phyloP scores from a whole-genome alignment of 2,888 invertebrate genomes.

The Heliothis peltigera region DNA sequence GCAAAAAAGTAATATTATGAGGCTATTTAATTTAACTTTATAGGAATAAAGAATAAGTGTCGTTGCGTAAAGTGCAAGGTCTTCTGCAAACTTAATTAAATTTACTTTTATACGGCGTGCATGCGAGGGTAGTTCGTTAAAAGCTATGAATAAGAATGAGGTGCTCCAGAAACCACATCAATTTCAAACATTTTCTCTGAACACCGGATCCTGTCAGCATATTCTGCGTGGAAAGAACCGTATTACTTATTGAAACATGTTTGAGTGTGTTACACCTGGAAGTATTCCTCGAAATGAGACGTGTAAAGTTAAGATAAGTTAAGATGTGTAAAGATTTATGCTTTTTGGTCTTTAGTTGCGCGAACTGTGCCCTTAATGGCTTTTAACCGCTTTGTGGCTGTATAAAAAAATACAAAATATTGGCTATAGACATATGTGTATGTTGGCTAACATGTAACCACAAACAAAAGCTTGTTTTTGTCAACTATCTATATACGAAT shows the following conservation, averaged over 20 bases:
- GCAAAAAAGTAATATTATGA: not conserved
- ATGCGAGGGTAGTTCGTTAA: constrained; percentile 25
- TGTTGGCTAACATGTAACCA: no score
- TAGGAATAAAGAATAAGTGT: constrained; percentile 1
- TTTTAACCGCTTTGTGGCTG: no score
- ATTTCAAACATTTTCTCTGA: constrained; percentile 30
- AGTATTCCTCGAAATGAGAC: constrained; percentile 12
- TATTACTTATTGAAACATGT: constrained; percentile 27
- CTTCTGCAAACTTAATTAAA: constrained; percentile 36
- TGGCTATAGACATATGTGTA: no score
- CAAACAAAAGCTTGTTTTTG: no score
- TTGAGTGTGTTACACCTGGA: constrained; percentile 1
- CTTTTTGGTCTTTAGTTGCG: not conserved
- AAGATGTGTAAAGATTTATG: not conserved
- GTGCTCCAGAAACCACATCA: constrained; percentile 25
- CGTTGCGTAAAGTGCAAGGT: constrained; percentile 22
- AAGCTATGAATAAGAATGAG: constrained; percentile 49
- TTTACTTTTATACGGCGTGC: constrained; percentile 33
- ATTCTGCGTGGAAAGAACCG: not conserved
- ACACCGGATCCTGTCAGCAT: constrained; percentile 17
- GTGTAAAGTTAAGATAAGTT: no score
- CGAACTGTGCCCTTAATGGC: no score
- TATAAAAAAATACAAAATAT: no score
- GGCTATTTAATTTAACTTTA: not conserved
- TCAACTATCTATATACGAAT: not conserved